Evolutionary conservation across 2,113 vertebrate genomes (phyloP).

Genomic region (Mobula birostris): DNA sequence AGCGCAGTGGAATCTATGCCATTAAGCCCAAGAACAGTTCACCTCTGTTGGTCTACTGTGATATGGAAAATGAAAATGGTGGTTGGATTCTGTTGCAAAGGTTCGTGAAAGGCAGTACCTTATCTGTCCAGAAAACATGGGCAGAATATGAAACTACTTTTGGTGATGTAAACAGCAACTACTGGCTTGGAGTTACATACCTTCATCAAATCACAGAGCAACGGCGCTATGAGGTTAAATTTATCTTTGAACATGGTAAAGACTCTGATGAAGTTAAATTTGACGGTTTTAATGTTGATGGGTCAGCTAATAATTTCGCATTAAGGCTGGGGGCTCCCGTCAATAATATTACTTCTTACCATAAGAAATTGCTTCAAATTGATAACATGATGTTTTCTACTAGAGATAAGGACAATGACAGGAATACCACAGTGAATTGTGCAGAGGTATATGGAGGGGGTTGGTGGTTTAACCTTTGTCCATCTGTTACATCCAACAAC

Average conservation of each 20-base stretch:
- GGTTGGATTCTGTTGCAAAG: conserved; percentile 39
- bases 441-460: background rate
- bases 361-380: conserved; percentile 27
- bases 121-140: rapidly evolving
- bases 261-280: background rate
- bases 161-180: conserved; percentile 35
- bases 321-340: conserved; percentile 31
- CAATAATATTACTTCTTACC: background rate
- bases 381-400: conserved; percentile 42
- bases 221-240: conserved; percentile 27
- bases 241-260: background rate
- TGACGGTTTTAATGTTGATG: background rate
- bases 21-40: background rate
- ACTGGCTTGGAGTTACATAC: conserved; percentile 42
- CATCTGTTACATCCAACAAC: conserved; percentile 39
- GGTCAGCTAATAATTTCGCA: background rate
- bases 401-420: conserved; percentile 38
- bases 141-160: conserved; percentile 18
- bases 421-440: background rate
- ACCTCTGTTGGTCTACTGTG: conserved; percentile 35
- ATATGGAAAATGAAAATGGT: conserved; percentile 36
- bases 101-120: background rate
- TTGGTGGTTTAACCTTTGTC: conserved; percentile 39
- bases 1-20: conserved; percentile 40
- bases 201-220: conserved; percentile 38